Evolutionary conservation across 2,113 vertebrate genomes (phyloP), one percentile per base, ranked within the genome.

Genomic region (Pseudorectes ferrugineus): DNA sequence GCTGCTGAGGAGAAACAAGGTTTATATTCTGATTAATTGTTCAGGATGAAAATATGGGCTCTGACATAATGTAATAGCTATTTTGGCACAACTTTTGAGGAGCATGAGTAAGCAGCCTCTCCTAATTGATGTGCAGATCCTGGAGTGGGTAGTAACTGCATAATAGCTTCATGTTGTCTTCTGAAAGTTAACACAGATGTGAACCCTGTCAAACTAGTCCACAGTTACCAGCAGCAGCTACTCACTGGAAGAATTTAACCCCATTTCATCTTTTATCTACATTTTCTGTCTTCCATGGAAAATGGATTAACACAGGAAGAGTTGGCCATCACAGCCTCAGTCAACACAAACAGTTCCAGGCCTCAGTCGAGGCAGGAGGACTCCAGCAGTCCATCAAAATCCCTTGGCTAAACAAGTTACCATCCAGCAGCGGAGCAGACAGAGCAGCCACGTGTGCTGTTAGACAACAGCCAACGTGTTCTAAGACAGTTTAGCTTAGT

Each of bases 71-170:
- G 57, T 92, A 95, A 89, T 68, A 95, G 93, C 63, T 95, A 97
- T 97, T 96, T 92, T 97, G 96, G 96, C 95, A 96, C 79, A 86
- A 96, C 73, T 95, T 92, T 94, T 96, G 87, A 97, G 87, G 63
- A 96, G 90, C 91, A 94, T 96, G 96, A 97, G 95, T 92, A 95
- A 97, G 94, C 96, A 96, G 94, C 89, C 94, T 95, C 92, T 93
- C 80, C 88, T 92, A 96, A 95, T 92, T 92, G 89, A 89, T 96
- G 95, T 96, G 92, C 93, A 97, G 94, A 96, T 94, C 83, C 94
- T 95, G 62, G 81, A 96, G 94, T 87, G 96, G 96, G 91, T 85
- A 95, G 95, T 89, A 92, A 83, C 93, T 90, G 79, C 92, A 94
- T 88, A 96, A 96, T 92, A 95, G 70, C 88, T 95, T 87, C 87